Evolutionary conservation across 2,888 invertebrate species (phyloP).

Genomic region (Ophioninae sp.): DNA sequence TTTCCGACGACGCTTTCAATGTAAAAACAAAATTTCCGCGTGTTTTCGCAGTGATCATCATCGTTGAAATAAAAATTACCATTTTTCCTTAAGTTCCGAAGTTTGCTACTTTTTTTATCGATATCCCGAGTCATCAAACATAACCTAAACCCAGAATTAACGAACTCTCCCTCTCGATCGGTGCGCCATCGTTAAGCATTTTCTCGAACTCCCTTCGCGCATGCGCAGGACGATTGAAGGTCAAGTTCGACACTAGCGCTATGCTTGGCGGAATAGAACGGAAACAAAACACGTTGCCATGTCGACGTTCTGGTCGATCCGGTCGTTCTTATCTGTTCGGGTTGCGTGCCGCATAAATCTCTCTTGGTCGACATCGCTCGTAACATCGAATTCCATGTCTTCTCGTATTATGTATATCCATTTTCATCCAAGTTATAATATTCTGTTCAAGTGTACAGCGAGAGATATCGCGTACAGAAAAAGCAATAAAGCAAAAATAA

Average conservation of each 20-base stretch:
- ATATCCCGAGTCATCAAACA: too few species aligned
- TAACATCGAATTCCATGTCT: constrained; percentile 22
- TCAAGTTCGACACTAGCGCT: constrained; percentile 26
- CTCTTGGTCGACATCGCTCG: constrained; percentile 34
- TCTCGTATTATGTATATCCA: constrained; percentile 10
- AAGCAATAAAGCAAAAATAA: background rate
- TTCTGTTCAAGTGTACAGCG: background rate
- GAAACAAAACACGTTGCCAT: background rate
- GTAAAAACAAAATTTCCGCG: background rate
- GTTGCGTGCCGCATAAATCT: constrained; percentile 34
- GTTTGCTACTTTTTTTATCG: too few species aligned
- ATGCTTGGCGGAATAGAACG: constrained; percentile 9
- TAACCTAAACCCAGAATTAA: too few species aligned
- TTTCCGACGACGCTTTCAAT: background rate
- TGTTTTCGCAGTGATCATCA: background rate
- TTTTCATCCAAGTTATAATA: background rate
- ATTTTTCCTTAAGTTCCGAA: too few species aligned
- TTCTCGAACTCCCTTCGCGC: background rate
- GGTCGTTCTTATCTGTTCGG: background rate
- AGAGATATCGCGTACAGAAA: background rate
- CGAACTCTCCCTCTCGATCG: too few species aligned
- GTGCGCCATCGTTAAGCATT: too few species aligned
- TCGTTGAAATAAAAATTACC: background rate
- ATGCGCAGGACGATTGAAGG: background rate
- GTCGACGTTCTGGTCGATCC: background rate